These are phyloP conservation scores for Chironomus tentans DNA, from an alignment of 2,888 invertebrate genomes.

Conservation along the genomic window DNA sequence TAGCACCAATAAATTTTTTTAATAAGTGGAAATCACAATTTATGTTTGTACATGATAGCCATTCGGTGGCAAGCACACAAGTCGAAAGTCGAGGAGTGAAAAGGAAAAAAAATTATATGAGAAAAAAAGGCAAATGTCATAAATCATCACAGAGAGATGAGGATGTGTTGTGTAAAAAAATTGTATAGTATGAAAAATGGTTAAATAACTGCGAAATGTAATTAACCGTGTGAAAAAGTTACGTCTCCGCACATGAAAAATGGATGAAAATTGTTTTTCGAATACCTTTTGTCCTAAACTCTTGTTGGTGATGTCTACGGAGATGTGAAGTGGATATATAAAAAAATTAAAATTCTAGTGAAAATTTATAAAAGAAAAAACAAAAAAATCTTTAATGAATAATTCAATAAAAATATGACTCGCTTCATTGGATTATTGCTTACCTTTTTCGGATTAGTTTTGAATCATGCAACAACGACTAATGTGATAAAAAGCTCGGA, in stretches of 20 bases:
- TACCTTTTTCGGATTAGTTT: constrained; percentile 16
- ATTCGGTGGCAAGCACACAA: neutral
- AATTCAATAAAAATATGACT: constrained; percentile 20
- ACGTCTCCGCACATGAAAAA: neutral
- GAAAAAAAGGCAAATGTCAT: constrained; percentile 4
- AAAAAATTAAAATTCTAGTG: neutral
- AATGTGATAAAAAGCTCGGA: constrained; percentile 18
- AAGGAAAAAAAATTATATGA: neutral
- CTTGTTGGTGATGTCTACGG: neutral
- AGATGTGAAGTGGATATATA: neutral
- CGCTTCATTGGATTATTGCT: constrained; percentile 20
- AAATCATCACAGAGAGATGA: neutral
- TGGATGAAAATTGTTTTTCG: neutral
- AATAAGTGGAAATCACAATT: neutral
- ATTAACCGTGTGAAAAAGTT: constrained; percentile 25
- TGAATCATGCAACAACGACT: constrained; percentile 20
- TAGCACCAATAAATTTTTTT: neutral
- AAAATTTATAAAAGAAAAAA: neutral
- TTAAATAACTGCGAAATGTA: constrained; percentile 26
- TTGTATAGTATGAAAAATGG: constrained; percentile 21
- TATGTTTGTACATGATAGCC: neutral
- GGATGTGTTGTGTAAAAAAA: neutral
- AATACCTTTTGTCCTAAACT: neutral
- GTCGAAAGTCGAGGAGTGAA: too few relatives aligned
- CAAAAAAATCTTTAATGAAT: neutral